These are phyloP conservation scores for Coturnix japonica DNA, from an alignment of 2,113 vertebrate species.

Conservation along the genomic window DNA sequence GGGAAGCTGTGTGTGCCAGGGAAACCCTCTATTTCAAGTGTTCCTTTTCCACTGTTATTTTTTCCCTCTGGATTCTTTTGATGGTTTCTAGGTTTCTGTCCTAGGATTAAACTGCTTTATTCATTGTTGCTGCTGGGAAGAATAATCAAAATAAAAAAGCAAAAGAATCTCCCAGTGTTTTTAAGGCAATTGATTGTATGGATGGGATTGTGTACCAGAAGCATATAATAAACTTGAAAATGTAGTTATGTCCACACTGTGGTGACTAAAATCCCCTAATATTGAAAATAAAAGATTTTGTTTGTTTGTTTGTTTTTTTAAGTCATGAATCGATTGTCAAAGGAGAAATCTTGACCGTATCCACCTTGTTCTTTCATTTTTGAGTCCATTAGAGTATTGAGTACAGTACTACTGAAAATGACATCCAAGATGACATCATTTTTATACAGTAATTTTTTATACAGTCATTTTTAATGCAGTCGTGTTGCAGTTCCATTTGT, in stretches of 20 bases:
- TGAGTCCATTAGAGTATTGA: not conserved
- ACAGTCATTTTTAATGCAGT: not conserved
- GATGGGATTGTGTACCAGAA: not conserved
- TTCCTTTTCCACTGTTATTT: slow-evolving; percentile 35
- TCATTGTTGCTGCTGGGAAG: not conserved
- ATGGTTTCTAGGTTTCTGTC: slow-evolving; percentile 44
- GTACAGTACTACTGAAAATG: not conserved
- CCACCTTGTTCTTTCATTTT: not conserved
- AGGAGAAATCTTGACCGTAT: not conserved
- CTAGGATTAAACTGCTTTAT: slow-evolving; percentile 14
- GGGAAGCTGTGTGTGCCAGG: slow-evolving; percentile 43
- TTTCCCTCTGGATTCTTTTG: slow-evolving; percentile 44
- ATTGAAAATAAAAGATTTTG: fast-evolving
- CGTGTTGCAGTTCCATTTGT: not conserved
- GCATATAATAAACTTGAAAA: not conserved
- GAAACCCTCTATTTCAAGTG: slow-evolving; percentile 53
- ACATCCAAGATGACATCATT: not conserved
- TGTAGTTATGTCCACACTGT: not conserved
- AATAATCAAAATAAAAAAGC: not conserved
- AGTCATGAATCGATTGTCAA: not conserved
- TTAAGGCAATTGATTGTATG: not conserved
- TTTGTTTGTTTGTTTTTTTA: not conserved
- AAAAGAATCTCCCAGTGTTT: not conserved
- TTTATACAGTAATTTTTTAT: not conserved
- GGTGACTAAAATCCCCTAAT: not conserved